Conservation (phyloP, 2,113 vertebrate species). For the Dipodomys spectabilis region DNA sequence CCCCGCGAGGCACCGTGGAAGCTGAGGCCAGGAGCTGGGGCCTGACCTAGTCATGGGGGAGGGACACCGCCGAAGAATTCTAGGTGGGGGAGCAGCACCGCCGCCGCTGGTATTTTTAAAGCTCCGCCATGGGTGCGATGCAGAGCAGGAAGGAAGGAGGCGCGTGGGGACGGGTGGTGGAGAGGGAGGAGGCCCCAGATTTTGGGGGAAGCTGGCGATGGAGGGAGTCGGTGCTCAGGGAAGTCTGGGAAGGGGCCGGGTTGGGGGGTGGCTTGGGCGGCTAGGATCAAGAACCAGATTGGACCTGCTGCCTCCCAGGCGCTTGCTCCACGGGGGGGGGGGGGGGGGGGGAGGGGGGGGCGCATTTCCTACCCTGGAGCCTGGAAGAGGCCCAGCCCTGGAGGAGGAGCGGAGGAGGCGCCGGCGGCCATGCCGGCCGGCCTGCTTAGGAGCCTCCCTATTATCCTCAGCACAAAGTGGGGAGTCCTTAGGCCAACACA, state of each 20-base stretch:
- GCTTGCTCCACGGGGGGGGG: background rate
- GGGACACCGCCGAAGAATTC: background rate
- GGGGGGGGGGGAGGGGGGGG: background rate
- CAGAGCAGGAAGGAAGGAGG: background rate
- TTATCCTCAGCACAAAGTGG: background rate
- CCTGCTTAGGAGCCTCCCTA: background rate
- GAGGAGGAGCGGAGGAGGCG: background rate
- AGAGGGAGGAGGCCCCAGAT: background rate
- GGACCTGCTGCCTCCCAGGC: slow-evolving; percentile 51
- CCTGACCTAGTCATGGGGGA: background rate
- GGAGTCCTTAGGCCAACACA: background rate
- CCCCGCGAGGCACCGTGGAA: no score
- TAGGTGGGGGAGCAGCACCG: background rate
- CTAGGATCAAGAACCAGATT: background rate
- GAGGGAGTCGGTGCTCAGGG: background rate
- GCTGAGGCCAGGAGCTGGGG: no score
- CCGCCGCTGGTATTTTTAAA: background rate
- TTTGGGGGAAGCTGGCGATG: background rate
- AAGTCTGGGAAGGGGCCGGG: background rate
- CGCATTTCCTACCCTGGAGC: slow-evolving; percentile 36
- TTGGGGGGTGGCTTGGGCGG: background rate
- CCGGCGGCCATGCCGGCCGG: background rate
- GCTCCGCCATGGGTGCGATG: background rate
- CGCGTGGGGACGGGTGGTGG: fast-evolving
- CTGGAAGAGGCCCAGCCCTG: background rate